These are phyloP conservation scores for Drosophila histrio DNA, from an alignment of 2,888 invertebrate species.

Conservation along the genomic window DNA sequence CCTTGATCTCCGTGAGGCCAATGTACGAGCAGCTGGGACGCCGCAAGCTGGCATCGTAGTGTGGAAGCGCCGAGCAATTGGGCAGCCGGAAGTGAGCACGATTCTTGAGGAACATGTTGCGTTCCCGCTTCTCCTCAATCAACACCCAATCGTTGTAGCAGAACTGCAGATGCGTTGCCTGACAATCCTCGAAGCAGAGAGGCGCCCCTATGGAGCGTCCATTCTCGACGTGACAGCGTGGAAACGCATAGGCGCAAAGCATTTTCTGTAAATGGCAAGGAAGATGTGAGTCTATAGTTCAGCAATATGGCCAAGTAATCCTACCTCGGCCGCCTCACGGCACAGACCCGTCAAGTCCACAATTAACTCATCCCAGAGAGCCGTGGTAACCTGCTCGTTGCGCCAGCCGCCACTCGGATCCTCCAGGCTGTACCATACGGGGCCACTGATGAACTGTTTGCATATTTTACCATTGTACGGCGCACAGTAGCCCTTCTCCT, in stretches of 20 bases:
- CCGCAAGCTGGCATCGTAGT: constrained; percentile 87
- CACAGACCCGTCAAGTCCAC: constrained; percentile 92
- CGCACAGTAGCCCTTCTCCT: constrained; percentile 90
- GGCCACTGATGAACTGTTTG: constrained; percentile 87
- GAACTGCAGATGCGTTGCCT: constrained; percentile 94
- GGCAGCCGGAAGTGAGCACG: constrained; percentile 95
- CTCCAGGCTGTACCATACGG: constrained; percentile 91
- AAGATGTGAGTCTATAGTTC: not conserved
- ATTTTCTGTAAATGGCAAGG: constrained; percentile 87
- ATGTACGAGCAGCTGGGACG: constrained; percentile 92
- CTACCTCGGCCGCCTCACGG: constrained; percentile 92
- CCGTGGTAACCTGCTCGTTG: constrained; percentile 93
- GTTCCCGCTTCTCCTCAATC: constrained; percentile 93
- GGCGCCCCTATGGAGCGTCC: constrained; percentile 90
- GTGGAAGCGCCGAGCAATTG: constrained; percentile 92
- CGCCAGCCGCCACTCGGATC: constrained; percentile 87
- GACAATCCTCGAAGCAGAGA: constrained; percentile 96
- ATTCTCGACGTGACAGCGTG: constrained; percentile 89
- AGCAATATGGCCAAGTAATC: not conserved
- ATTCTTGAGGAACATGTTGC: constrained; percentile 91
- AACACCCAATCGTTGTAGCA: constrained; percentile 97
- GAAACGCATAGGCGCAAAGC: constrained; percentile 96
- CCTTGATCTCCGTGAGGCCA: constrained; percentile 92
- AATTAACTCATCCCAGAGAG: constrained; percentile 94
- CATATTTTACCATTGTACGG: constrained; percentile 94